phyloP scores from a whole-genome alignment of 1,140 invertebrate genomes.

The Solenopsis invicta region DNA sequence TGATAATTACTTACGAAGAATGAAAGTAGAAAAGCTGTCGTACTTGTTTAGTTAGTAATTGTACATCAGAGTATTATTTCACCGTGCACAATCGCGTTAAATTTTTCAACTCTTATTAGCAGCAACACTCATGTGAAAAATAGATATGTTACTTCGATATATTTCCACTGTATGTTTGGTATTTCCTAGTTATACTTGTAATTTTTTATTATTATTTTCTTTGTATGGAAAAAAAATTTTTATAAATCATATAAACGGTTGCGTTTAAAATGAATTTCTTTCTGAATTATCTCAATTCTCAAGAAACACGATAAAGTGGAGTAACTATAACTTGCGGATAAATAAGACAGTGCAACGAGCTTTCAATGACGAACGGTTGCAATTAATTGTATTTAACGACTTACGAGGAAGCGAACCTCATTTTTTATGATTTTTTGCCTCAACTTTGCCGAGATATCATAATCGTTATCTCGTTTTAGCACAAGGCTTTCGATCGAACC shows the following conservation, averaged over 20 bases:
- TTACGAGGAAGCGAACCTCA: neutral
- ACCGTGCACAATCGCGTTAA: neutral
- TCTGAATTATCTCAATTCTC: neutral
- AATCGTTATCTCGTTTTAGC: slow-evolving; percentile 17
- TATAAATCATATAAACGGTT: slow-evolving; percentile 20
- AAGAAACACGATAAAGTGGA: slow-evolving; percentile 21
- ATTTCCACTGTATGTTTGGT: neutral
- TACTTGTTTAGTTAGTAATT: slow-evolving; percentile 35
- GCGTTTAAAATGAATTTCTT: neutral
- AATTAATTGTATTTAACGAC: neutral
- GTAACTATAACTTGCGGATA: neutral
- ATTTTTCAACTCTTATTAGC: neutral
- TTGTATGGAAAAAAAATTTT: neutral
- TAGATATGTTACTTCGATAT: neutral
- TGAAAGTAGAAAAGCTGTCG: neutral
- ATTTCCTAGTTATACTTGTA: slow-evolving; percentile 35
- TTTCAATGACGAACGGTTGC: neutral
- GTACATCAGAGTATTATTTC: neutral
- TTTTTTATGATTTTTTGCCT: neutral
- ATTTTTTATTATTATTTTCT: neutral
- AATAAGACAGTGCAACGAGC: neutral
- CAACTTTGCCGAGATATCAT: neutral
- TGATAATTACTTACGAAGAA: slow-evolving; percentile 23
- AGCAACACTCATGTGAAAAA: slow-evolving; percentile 10
- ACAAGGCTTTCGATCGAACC: neutral